phyloP scores from a whole-genome alignment of 2,888 invertebrate species.

The Drosophila glabriapex region DNA sequence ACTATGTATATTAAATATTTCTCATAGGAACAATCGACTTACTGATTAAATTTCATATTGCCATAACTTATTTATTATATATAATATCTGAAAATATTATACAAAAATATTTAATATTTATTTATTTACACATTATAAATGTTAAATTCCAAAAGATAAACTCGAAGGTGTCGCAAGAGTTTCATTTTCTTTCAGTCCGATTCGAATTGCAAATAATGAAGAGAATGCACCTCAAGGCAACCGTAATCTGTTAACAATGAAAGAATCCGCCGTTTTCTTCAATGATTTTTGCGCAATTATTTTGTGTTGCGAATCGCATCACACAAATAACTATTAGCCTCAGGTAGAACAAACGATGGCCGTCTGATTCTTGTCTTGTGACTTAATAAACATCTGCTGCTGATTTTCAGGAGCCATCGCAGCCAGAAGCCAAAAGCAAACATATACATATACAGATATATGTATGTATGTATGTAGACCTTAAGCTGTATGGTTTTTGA shows the following conservation, averaged over 20 bases:
- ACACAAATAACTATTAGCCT: slow-evolving; percentile 8
- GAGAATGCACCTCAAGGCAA: background rate
- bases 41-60: background rate
- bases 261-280: background rate
- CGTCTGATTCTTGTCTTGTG: slow-evolving; percentile 9
- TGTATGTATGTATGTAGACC: background rate
- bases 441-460: background rate
- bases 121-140: background rate
- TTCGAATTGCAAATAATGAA: background rate
- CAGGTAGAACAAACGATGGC: slow-evolving; percentile 32
- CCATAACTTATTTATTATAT: background rate
- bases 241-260: slow-evolving; percentile 19
- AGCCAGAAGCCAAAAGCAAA: background rate
- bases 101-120: background rate
- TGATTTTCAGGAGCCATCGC: slow-evolving; percentile 4
- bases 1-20: background rate
- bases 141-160: background rate
- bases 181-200: background rate
- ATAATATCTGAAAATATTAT: background rate
- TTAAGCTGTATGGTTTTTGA: slow-evolving; percentile 9
- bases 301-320: slow-evolving; percentile 20
- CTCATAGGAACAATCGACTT: background rate
- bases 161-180: background rate
- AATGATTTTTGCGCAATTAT: slow-evolving; percentile 31
- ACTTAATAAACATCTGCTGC: slow-evolving; percentile 50